Conservation (phyloP, 2,888 invertebrate species). For the Hirtodrosophila alboralis region DNA sequence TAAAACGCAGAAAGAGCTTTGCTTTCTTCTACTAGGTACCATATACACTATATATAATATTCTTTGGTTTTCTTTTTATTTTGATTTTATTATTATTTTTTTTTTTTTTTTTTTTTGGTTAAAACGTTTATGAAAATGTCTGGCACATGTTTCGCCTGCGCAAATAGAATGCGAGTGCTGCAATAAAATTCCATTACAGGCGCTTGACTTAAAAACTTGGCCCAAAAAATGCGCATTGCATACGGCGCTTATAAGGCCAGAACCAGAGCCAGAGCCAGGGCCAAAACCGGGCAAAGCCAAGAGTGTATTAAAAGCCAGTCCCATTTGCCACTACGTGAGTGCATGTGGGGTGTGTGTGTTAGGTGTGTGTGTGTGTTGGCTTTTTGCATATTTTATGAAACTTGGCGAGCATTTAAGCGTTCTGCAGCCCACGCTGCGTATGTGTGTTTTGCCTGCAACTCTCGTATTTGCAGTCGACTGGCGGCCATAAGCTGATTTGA, state of each 20-base stretch:
- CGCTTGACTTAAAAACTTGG: constrained; percentile 72
- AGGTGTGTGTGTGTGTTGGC: constrained; percentile 41
- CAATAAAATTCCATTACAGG: constrained; percentile 78
- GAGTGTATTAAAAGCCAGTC: constrained; percentile 73
- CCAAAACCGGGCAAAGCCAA: no score
- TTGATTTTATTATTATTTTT: neutral
- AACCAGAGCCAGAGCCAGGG: no score
- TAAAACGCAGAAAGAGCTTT: no score
- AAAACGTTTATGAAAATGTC: constrained; percentile 73
- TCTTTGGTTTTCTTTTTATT: constrained; percentile 4
- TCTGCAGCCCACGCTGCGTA: constrained; percentile 41
- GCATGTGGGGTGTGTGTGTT: constrained; percentile 31
- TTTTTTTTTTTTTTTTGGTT: constrained; percentile 14
- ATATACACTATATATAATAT: no score
- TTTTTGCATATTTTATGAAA: constrained; percentile 77
- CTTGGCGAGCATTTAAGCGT: constrained; percentile 75
- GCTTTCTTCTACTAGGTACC: no score
- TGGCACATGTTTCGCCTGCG: constrained; percentile 72
- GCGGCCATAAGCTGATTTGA: constrained; percentile 51
- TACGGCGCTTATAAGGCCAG: no score
- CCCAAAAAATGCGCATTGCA: constrained; percentile 63
- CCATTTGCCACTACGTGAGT: constrained; percentile 66
- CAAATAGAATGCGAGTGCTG: constrained; percentile 73
- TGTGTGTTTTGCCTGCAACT: no score
- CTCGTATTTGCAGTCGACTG: constrained; percentile 26